Evolutionary conservation across 2,888 invertebrate genomes (phyloP).

Genomic region (Penaeus monodon): DNA sequence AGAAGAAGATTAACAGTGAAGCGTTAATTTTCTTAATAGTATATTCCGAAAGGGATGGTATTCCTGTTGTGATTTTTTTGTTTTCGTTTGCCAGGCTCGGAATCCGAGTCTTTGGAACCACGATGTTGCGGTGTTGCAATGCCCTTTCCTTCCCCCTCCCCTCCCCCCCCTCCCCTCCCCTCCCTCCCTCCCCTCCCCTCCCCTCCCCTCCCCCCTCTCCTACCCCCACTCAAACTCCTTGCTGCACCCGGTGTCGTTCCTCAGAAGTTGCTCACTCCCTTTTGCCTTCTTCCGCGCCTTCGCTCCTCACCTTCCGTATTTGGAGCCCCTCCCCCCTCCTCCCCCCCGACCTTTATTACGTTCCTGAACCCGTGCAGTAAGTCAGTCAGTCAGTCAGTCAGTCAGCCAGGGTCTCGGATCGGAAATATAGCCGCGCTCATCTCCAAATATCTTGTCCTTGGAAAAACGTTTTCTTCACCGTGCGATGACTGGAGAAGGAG

Average conservation of each 20-base stretch:
- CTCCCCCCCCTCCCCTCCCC: too few relatives aligned
- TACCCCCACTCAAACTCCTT: neutral
- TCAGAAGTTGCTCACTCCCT: neutral
- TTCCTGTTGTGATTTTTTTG: too few relatives aligned
- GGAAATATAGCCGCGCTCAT: neutral
- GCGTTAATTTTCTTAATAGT: too few relatives aligned
- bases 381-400: neutral
- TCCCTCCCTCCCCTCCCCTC: too few relatives aligned
- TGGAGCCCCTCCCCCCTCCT: neutral
- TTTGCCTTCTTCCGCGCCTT: neutral
- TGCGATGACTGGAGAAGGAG: conserved; percentile 32
- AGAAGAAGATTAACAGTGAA: too few relatives aligned
- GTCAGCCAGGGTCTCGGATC: too few relatives aligned
- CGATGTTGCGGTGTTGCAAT: too few relatives aligned
- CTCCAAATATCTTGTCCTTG: neutral
- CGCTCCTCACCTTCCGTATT: neutral
- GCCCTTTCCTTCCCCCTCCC: too few relatives aligned
- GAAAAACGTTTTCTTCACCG: neutral
- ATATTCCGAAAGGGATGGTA: too few relatives aligned
- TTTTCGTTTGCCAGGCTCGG: too few relatives aligned
- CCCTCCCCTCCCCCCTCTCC: too few relatives aligned
- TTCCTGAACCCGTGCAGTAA: neutral
- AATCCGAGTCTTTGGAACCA: too few relatives aligned
- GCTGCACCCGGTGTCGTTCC: neutral
- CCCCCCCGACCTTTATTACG: neutral